phyloP scores from a whole-genome alignment of 2,797 vertebrate species.

The Ctenopoma kingsleyae region DNA sequence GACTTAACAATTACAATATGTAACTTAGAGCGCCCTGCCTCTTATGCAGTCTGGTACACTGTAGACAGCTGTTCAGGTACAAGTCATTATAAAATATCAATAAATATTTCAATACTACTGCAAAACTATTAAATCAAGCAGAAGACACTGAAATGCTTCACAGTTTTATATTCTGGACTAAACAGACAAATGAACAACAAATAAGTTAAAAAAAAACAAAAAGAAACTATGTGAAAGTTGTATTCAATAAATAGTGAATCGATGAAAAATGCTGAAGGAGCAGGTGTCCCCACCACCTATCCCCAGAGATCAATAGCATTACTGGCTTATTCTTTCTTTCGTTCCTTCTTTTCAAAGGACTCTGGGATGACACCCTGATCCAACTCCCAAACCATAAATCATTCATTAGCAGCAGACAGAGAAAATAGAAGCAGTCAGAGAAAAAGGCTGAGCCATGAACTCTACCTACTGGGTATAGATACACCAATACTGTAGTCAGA shows the following conservation, averaged over 20 bases:
- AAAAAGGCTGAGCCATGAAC: slow-evolving; percentile 47
- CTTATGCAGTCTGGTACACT: too few relatives aligned
- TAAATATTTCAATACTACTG: too few relatives aligned
- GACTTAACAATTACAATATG: too few relatives aligned
- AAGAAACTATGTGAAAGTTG: background rate
- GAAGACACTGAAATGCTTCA: background rate
- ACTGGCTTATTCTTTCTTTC: slow-evolving; percentile 31
- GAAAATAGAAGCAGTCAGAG: slow-evolving; percentile 39
- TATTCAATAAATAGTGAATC: slow-evolving; percentile 23
- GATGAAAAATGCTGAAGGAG: slow-evolving; percentile 23
- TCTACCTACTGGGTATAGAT: slow-evolving; percentile 46
- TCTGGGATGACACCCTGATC: slow-evolving; percentile 57
- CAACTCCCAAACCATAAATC: slow-evolving; percentile 70
- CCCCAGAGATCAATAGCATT: slow-evolving; percentile 51
- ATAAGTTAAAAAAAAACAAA: background rate
- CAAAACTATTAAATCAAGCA: too few relatives aligned
- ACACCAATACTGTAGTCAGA: slow-evolving; percentile 28
- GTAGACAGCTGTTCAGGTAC: too few relatives aligned
- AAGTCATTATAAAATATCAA: too few relatives aligned
- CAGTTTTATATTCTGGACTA: background rate
- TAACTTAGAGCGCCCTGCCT: too few relatives aligned
- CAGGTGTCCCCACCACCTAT: slow-evolving; percentile 14
- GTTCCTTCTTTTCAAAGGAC: slow-evolving; percentile 27
- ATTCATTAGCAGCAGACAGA: slow-evolving; percentile 68
- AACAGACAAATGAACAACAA: background rate